phyloP scores from a whole-genome alignment of 1,140 invertebrate genomes.

The Drosophila aff. region DNA sequence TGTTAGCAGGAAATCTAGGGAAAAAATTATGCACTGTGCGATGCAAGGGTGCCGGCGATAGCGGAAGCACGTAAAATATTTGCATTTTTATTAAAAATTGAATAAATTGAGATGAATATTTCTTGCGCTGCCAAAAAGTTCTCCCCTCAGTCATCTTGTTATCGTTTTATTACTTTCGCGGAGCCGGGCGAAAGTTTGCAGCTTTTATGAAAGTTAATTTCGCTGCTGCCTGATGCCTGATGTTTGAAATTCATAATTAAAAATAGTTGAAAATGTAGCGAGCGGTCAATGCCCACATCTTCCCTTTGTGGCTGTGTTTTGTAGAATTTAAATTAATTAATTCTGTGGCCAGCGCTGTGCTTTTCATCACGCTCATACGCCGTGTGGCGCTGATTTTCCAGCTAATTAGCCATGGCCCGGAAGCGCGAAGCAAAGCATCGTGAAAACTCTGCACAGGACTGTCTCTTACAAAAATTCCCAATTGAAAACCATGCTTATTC shows the following conservation, averaged over 20 bases:
- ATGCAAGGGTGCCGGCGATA: constrained; percentile 24
- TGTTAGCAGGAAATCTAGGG: constrained; percentile 9
- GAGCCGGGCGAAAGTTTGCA: constrained; percentile 53
- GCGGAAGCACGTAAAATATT: constrained; percentile 58
- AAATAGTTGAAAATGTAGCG: constrained; percentile 69
- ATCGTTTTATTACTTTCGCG: constrained; percentile 65
- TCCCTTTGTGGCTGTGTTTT: constrained; percentile 20
- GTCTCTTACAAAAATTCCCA: constrained; percentile 11
- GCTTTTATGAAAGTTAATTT: constrained; percentile 75
- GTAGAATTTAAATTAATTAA: constrained; percentile 32
- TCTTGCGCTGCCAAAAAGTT: constrained; percentile 32
- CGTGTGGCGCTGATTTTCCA: constrained; percentile 53
- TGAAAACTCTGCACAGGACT: constrained; percentile 1
- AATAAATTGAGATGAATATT: constrained; percentile 63
- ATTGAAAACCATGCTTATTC: not conserved
- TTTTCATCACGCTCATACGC: constrained; percentile 46
- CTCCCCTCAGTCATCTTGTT: constrained; percentile 28
- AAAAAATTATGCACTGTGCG: constrained; percentile 24
- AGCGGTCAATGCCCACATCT: constrained; percentile 7
- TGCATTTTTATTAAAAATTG: constrained; percentile 80
- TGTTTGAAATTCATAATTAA: constrained; percentile 77
- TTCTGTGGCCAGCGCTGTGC: constrained; percentile 10
- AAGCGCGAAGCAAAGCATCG: not conserved
- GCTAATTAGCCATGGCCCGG: constrained; percentile 59
- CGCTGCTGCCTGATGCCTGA: constrained; percentile 25